Evolutionary conservation across 2,888 invertebrate species (phyloP), one percentile per base, ranked within the genome.

Genomic region (Trachelus troglodyta): DNA sequence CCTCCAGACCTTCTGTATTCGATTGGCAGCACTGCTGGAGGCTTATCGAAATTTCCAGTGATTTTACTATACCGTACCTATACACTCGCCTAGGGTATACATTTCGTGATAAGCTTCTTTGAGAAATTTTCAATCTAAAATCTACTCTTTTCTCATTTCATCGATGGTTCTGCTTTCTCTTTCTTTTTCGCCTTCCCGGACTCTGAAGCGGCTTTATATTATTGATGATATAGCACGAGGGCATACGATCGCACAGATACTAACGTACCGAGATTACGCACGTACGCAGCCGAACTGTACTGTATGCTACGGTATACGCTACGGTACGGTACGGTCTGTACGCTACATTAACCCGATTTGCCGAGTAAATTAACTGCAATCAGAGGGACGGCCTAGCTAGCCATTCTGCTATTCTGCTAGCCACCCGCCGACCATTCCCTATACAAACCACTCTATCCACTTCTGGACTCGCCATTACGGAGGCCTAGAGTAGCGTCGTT

Each of bases 321-420:
- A 35, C 80, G 81, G 83, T 83, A 81, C 82, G 79, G 84, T 80
- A 82, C 83, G 83, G 84, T 74, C 75, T 56, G 80, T 86, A 89
- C 91, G 90, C 87, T 91, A 91, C 91, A 91, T 91, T 91, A 91
- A 91, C 89, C 87, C 90, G 91, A 90, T 91, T 90, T 89, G 87
- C 87, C 85, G 88, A 88, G 88, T 87, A 91, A 91, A 91, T 91
- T 91, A 91, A 89, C 91, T 90, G 89, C 90, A 90, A 91, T 91
- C 90, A 90, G 87, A 87, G 88, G 86, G 87, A 86, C 87, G 87
- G 81, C 84, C 84, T 81, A 83, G 85, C 85, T 82, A 84, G 86
- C 87, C 86, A 81, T 83, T 83, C 79, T 81, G 83, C 79, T 78
- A 88, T 86, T 87, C 85, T 85, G 84, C 83, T 85, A 83, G 85